A percentile compares a stretch with the other conserved stretches of the same genome.
phyloP scores from a whole-genome alignment of 2,888 invertebrate genomes.

The Parnassius glacialis region DNA sequence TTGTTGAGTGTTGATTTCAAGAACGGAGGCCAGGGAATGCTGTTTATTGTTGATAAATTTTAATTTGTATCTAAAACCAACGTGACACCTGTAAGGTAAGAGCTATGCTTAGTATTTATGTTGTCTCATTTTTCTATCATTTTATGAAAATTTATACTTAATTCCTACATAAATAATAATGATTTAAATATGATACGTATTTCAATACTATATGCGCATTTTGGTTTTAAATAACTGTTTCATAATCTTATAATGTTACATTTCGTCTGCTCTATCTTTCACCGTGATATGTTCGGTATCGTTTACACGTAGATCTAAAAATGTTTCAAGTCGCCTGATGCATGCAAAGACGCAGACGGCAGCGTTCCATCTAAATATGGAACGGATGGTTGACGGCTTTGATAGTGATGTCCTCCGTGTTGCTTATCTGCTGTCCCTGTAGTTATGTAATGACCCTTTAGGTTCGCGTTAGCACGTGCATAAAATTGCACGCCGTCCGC shows the following conservation, averaged over 20 bases:
- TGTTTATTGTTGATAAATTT: slow-evolving; percentile 71
- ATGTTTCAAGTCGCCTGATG: slow-evolving; percentile 70
- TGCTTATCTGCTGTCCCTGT: slow-evolving; percentile 47
- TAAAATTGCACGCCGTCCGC: slow-evolving; percentile 67
- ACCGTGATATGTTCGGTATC: slow-evolving; percentile 56
- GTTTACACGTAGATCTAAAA: slow-evolving; percentile 77
- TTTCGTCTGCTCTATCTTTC: slow-evolving; percentile 37
- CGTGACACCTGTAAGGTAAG: slow-evolving; percentile 58
- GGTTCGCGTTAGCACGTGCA: slow-evolving; percentile 62
- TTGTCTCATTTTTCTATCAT: slow-evolving; percentile 22
- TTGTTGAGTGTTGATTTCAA: slow-evolving; percentile 67
- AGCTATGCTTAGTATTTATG: slow-evolving; percentile 26
- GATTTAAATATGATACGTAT: slow-evolving; percentile 47
- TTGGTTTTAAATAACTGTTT: slow-evolving; percentile 47
- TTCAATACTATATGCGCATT: slow-evolving; percentile 59
- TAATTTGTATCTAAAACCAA: slow-evolving; percentile 61
- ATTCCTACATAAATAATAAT: slow-evolving; percentile 27
- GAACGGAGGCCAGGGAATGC: slow-evolving; percentile 71
- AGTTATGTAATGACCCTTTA: slow-evolving; percentile 72
- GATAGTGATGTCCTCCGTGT: slow-evolving; percentile 52
- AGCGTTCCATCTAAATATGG: slow-evolving; percentile 78
- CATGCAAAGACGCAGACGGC: slow-evolving; percentile 61
- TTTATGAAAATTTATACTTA: slow-evolving; percentile 10
- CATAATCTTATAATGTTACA: slow-evolving; percentile 37
- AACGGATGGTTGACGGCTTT: slow-evolving; percentile 60